Conservation (phyloP, 2,113 vertebrate genomes). For the Turdus rufiventris region DNA sequence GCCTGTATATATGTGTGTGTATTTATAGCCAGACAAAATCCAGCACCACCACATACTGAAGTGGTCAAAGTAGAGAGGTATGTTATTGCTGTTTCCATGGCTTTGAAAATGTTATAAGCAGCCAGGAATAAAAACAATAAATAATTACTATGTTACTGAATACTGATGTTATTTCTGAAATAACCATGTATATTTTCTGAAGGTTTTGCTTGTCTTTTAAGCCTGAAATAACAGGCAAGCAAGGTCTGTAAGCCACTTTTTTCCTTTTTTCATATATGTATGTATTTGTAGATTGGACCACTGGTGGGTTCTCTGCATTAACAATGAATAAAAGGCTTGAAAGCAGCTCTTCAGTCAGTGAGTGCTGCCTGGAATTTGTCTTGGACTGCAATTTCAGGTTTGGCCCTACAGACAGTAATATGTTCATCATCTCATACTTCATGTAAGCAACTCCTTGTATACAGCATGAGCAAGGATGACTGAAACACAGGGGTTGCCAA, state of each 20-base stretch:
- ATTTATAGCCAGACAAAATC: background rate
- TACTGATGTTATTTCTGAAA: conserved; percentile 3
- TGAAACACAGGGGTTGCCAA: background rate
- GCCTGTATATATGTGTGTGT: background rate
- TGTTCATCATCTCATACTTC: background rate
- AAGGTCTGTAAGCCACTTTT: background rate
- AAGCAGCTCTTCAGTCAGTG: background rate
- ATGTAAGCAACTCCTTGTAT: background rate
- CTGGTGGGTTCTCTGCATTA: background rate
- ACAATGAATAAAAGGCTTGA: background rate
- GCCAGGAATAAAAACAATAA: background rate
- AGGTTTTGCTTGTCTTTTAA: background rate
- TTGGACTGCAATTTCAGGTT: background rate
- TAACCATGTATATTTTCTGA: background rate
- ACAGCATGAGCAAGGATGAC: background rate
- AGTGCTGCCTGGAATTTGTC: background rate
- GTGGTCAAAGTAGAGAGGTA: background rate
- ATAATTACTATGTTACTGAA: background rate
- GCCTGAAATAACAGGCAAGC: background rate
- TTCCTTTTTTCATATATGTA: background rate
- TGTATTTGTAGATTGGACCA: background rate
- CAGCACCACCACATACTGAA: background rate
- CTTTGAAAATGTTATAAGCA: background rate
- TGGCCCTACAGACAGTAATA: background rate
- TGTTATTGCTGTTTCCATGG: background rate